phyloP scores from a whole-genome alignment of 2,113 vertebrate species.

The Phalacrocorax brasilianus region DNA sequence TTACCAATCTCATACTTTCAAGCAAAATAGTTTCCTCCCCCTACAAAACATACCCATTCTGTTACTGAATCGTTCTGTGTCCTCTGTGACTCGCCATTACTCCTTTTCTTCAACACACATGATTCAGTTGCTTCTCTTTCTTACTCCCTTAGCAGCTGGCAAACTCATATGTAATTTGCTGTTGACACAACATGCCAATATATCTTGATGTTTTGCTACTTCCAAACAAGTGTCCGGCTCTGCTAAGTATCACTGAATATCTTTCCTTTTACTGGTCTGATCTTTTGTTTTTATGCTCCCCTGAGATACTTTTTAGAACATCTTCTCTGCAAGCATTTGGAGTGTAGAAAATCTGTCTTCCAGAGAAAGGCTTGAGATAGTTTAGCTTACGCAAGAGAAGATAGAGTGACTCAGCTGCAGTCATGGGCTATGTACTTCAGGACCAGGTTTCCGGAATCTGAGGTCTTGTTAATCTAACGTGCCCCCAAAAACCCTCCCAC shows the following conservation, averaged over 20 bases:
- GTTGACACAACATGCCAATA: rapidly evolving
- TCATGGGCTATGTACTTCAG: background rate
- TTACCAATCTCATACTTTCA: background rate
- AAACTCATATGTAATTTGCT: background rate
- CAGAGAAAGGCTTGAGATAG: background rate
- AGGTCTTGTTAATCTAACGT: background rate
- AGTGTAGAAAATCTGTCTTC: background rate
- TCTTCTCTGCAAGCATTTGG: background rate
- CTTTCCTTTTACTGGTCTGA: background rate
- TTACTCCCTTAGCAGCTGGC: background rate
- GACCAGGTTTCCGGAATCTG: background rate
- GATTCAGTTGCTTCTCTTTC: background rate
- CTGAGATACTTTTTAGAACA: background rate
- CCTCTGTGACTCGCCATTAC: background rate
- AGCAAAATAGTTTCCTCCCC: background rate
- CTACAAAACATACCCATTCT: background rate
- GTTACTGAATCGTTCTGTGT: background rate
- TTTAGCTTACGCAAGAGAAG: background rate
- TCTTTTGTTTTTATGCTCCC: background rate
- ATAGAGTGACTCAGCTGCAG: background rate
- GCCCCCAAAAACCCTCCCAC: rapidly evolving
- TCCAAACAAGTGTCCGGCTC: background rate
- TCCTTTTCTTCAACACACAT: background rate
- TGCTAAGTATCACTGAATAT: background rate
- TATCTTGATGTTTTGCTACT: background rate